These are phyloP conservation scores for Lordiphosa andalusiaca DNA, from an alignment of 2,888 invertebrate species.

Conservation along the genomic window DNA sequence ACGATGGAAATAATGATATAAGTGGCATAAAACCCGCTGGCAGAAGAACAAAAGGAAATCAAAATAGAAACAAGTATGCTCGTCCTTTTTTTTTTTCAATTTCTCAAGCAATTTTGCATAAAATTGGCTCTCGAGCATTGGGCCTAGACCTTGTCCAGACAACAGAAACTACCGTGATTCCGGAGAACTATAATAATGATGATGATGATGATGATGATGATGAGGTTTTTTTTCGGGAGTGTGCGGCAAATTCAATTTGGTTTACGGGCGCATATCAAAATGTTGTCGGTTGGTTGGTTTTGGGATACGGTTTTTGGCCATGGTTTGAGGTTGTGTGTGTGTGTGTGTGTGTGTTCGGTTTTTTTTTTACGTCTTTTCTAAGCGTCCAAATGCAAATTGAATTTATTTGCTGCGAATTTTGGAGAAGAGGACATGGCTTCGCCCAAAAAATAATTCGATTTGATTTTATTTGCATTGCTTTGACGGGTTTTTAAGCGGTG, in stretches of 20 bases:
- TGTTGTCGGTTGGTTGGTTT: conserved; percentile 56
- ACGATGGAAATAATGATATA: conserved; percentile 59
- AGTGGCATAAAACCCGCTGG: conserved; percentile 47
- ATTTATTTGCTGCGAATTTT: conserved; percentile 71
- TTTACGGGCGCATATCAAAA: conserved; percentile 68
- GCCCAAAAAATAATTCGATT: conserved; percentile 65
- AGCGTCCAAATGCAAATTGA: conserved; percentile 65
- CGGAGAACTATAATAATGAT: conserved; percentile 31
- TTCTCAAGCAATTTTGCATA: conserved; percentile 70
- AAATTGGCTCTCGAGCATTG: conserved; percentile 46
- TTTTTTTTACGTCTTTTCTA: conserved; percentile 39
- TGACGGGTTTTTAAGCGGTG: conserved; percentile 53
- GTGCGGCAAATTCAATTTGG: conserved; percentile 67
- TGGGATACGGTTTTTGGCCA: conserved; percentile 22
- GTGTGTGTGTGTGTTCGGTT: conserved; percentile 5
- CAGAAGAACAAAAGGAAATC: conserved; percentile 31
- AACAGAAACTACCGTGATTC: conserved; percentile 31
- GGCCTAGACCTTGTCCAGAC: conserved; percentile 54
- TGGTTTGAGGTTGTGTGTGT: conserved; percentile 14
- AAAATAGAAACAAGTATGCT: conserved; percentile 20
- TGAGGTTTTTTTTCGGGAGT: conserved; percentile 29
- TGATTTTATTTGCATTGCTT: conserved; percentile 74
- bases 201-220: conserved; percentile 15
- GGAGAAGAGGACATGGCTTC: conserved; percentile 29
- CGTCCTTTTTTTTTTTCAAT: conserved; percentile 69